Percentiles rank a stretch among this genome's conserved stretches.
Evolutionary conservation across 2,797 vertebrate genomes (phyloP).

Genomic region (Peromyscus eremicus): DNA sequence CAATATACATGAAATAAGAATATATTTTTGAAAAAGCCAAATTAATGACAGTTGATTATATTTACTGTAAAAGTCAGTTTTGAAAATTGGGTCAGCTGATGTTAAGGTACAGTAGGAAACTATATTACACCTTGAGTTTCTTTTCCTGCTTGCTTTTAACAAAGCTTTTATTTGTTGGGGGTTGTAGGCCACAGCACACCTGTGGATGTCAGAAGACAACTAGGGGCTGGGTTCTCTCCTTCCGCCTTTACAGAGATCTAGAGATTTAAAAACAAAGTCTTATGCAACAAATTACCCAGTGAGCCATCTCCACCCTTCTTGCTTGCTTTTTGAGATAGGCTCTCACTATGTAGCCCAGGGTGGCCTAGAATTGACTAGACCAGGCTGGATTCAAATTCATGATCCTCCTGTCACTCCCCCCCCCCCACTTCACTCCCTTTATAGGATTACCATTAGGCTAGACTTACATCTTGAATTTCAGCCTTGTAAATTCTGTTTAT

Average conservation of each 20-base stretch:
- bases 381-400: neutral
- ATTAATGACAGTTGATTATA: constrained; percentile 3
- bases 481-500: constrained; percentile 22
- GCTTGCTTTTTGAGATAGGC: neutral
- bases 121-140: neutral
- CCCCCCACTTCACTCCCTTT: neutral
- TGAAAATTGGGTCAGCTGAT: neutral
- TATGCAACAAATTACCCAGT: neutral
- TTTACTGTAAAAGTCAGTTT: constrained; percentile 45
- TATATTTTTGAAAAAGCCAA: neutral
- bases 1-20: too few relatives aligned
- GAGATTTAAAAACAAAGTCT: neutral
- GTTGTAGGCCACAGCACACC: neutral
- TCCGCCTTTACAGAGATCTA: neutral
- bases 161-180: too few relatives aligned
- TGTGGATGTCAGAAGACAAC: neutral
- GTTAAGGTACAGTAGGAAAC: constrained; percentile 27
- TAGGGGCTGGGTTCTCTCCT: neutral
- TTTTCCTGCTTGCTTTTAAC: neutral
- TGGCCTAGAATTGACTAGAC: neutral
- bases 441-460: neutral
- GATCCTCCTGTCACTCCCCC: neutral
- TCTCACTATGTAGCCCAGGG: neutral
- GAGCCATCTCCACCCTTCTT: neutral
- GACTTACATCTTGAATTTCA: constrained; percentile 51